Evolutionary conservation across 1,140 invertebrate genomes (phyloP).

Genomic region (Oppia nitens): DNA sequence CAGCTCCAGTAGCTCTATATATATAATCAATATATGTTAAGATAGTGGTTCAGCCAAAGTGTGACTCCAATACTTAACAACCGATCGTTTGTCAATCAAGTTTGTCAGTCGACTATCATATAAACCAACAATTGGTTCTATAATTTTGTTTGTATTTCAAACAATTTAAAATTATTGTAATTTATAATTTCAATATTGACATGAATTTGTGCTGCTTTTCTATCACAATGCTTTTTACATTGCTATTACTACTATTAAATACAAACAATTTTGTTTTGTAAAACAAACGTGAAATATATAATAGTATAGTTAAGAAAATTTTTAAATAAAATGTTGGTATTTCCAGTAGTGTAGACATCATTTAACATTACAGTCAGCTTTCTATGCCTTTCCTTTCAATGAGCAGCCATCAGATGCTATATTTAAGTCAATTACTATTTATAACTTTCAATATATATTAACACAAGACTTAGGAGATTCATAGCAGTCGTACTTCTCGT

Average conservation of each 20-base stretch:
- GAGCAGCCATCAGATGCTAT: not conserved
- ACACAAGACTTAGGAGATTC: no score
- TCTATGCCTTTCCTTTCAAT: no score
- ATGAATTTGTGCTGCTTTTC: no score
- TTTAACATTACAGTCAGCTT: no score
- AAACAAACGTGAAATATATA: not conserved
- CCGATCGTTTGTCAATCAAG: not conserved
- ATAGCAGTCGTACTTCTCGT: no score
- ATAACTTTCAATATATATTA: not conserved
- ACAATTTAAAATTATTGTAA: not conserved
- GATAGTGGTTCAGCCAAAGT: not conserved
- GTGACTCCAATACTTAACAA: not conserved
- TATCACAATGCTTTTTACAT: no score
- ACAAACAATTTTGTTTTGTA: not conserved
- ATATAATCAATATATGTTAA: not conserved
- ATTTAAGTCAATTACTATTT: not conserved
- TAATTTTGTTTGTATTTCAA: not conserved
- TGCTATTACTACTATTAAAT: no score
- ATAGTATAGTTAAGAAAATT: not conserved
- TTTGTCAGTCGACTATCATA: not conserved
- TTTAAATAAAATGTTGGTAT: no score
- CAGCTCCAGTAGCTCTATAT: not conserved
- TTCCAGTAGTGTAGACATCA: no score
- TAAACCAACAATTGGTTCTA: not conserved
- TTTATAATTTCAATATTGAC: not conserved